Base-by-base conservation (phyloP, 2,113 vertebrate species). In the Gobius niger region DNA sequence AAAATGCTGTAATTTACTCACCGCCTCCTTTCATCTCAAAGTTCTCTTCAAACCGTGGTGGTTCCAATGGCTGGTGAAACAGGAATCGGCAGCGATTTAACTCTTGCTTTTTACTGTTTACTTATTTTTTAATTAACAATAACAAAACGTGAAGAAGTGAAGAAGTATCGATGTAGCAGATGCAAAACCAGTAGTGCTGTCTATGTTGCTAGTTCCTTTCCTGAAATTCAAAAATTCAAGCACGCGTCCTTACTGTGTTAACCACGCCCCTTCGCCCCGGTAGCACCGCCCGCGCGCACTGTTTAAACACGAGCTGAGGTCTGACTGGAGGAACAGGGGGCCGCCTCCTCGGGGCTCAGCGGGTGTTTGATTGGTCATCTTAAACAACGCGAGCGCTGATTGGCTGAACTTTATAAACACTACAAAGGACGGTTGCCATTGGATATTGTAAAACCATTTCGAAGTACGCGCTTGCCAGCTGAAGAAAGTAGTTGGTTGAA, bases 11-110 rank as follows among this genome's bases (percentile, higher is more conserved):
- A 9, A 63, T 15, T 41, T 46, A 91, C 93, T 94, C 88, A 94
- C 92, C 91, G 69, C 92, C 91, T 59, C 88, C 91, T 92, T 93
- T 93, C 93, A 94, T 94, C 85, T 86, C 92, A 87, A n/a, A 79
- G 70, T 65, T 65, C 66, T 74, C 53, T 41, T 76, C 8, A 2
- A 64, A 57, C 54, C 24, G 24, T 34, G 72, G 65, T 42, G 47
- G 34, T 16, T 47, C 16, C 54, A 60, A 34, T 44, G 67, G 73
- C 76, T 63, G 57, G 44, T 9, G 12, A 34, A 47, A 15, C 19
- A 62, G 42, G 44, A 54, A 41, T 41, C 9, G 59, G 42, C 19
- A 67, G 63, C 60, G 24, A 54, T 77, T 68, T 74, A 73, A 82
- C 15, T 16, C 75, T 19, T n/a, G 10, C 0, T 44, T 54, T 10